Evolutionary conservation across 2,797 vertebrate species (phyloP).

Genomic region (Enteromius afrohamiltoni): DNA sequence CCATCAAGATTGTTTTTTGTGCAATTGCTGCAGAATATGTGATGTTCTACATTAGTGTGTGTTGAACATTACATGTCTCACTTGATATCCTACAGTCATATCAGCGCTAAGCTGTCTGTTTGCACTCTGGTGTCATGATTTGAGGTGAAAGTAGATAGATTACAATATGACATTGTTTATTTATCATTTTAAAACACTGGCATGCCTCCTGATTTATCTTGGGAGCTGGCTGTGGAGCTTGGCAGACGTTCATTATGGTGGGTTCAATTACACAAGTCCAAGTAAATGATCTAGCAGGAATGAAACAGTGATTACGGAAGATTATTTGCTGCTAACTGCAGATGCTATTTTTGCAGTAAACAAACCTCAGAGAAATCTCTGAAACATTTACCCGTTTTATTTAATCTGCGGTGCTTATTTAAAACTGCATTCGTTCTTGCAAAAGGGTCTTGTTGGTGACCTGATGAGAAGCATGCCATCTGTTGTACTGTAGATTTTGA

Average conservation of each 20-base stretch:
- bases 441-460: not conserved
- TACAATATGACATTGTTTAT: slow-evolving; percentile 75
- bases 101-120: slow-evolving; percentile 4
- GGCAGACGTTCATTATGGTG: slow-evolving; percentile 71
- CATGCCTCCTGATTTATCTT: slow-evolving; percentile 69
- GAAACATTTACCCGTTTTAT: not conserved
- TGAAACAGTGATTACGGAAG: not conserved
- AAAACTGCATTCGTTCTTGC: not conserved
- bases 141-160: slow-evolving; percentile 68
- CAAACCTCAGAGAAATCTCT: not conserved
- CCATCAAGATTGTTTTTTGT: not conserved
- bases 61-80: slow-evolving; percentile 16
- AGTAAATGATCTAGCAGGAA: slow-evolving; percentile 7
- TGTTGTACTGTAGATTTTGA: not conserved
- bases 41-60: not conserved
- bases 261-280: slow-evolving; percentile 69
- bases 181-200: slow-evolving; percentile 73
- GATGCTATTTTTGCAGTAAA: slow-evolving; percentile 9
- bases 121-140: slow-evolving; percentile 35
- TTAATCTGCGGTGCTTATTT: not conserved
- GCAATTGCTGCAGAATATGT: not conserved
- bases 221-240: slow-evolving; percentile 59
- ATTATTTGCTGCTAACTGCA: slow-evolving; percentile 17
- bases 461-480: not conserved
- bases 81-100: slow-evolving; percentile 8